A percentile compares a stretch with the other conserved stretches of the same genome.
Conservation (phyloP, 2,113 vertebrate genomes). For the Sorex fumeus region DNA sequence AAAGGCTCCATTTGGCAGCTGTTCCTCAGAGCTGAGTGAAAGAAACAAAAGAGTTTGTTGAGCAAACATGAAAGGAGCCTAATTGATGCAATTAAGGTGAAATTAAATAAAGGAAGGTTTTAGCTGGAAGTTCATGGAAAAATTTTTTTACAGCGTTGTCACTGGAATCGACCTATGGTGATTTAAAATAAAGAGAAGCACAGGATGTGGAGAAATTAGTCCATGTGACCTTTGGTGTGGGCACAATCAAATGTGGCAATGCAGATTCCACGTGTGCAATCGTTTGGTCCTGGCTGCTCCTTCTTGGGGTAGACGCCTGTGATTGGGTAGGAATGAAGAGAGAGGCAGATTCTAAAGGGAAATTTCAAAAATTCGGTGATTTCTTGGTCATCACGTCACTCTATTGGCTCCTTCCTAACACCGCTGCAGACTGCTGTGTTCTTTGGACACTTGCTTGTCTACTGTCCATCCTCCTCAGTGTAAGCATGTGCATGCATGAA, state of each 20-base stretch:
- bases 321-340: not conserved
- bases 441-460: not conserved
- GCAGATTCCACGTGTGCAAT: not conserved
- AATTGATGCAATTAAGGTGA: slow-evolving; percentile 85
- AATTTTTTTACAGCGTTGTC: slow-evolving; percentile 78
- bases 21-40: slow-evolving; percentile 76
- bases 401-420: not conserved
- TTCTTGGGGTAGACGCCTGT: not conserved
- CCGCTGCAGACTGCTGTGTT: not conserved
- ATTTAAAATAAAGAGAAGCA: slow-evolving; percentile 75
- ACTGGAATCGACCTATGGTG: slow-evolving; percentile 53
- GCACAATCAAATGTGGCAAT: not conserved
- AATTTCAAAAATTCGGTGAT: not conserved
- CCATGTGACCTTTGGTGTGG: slow-evolving; percentile 15
- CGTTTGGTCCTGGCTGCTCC: not conserved
- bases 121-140: slow-evolving; percentile 79
- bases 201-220: slow-evolving; percentile 72
- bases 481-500: not conserved
- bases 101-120: slow-evolving; percentile 85
- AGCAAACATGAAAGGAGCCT: slow-evolving; percentile 80
- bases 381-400: not conserved
- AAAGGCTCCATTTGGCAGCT: slow-evolving; percentile 85
- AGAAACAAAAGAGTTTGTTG: slow-evolving; percentile 83
- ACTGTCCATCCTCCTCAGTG: not conserved
- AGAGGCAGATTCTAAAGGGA: not conserved